phyloP scores from a whole-genome alignment of 2,888 invertebrate species.

The Frankliniella intonsa region DNA sequence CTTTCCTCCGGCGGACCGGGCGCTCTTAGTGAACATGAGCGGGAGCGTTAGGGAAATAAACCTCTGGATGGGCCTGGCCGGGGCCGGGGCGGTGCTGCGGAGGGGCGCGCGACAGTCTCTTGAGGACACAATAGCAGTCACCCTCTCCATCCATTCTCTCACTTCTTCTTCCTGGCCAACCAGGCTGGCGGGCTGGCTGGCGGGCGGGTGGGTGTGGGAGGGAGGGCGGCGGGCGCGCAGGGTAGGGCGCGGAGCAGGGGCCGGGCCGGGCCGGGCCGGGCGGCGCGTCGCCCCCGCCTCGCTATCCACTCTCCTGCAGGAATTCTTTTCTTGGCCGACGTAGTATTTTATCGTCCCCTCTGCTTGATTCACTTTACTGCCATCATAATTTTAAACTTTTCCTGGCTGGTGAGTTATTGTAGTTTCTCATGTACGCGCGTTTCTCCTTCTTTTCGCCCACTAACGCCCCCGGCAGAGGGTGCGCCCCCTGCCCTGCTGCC shows the following conservation, averaged over 20 bases:
- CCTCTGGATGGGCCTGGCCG: background rate
- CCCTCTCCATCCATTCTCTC: slow-evolving; percentile 8
- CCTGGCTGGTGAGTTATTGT: slow-evolving; percentile 12
- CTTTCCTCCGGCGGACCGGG: too few species aligned
- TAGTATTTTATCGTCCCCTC: slow-evolving; percentile 8
- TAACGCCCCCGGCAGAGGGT: background rate
- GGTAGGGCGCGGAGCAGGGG: too few species aligned
- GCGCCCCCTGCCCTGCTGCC: background rate
- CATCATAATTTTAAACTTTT: slow-evolving; percentile 24
- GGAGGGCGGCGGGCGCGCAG: too few species aligned
- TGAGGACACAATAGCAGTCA: slow-evolving; percentile 24
- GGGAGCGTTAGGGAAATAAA: too few species aligned
- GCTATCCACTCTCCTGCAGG: slow-evolving; percentile 17
- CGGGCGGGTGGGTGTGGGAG: too few species aligned
- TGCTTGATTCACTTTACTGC: slow-evolving; percentile 24
- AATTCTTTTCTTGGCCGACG: slow-evolving; percentile 20
- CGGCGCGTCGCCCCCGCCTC: background rate
- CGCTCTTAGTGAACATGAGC: too few species aligned
- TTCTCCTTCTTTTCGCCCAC: background rate
- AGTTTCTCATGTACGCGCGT: slow-evolving; percentile 19
- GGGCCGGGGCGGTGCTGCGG: background rate
- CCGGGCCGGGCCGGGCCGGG: too few species aligned
- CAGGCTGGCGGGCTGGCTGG: background rate
- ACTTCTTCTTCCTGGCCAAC: background rate
- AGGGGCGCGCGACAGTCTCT: slow-evolving; percentile 9